Base-by-base conservation (phyloP, 2,888 invertebrate species). In the Ectemnius lituratus region DNA sequence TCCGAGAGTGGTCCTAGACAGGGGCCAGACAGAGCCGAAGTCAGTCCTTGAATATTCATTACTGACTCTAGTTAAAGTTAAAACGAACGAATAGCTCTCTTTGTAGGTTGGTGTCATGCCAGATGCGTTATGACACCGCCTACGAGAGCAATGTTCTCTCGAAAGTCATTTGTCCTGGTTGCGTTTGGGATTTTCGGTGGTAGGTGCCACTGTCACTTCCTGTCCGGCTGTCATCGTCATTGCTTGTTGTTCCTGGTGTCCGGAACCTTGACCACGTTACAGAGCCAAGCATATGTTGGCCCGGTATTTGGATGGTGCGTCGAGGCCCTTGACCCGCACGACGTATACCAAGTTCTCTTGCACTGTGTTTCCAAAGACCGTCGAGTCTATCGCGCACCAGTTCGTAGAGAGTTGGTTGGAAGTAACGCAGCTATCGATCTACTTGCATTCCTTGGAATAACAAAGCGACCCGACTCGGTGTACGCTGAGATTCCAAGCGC, bases 251-350 rank as follows among this genome's bases (percentile, higher is more conserved):
- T 52, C 5, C 52, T 8, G n/a, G 52, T 37, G 52, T 4, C 16
- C 16, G 52, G 16, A 16, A 52, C 52, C 52, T 52, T 52, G 52
- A 52, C 52, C 52, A 52, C n/a, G 3, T 5, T 13, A 1, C 1
- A 14, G 52, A 37, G n/a, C 16, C 11, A 16, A 37, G 37, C 37
- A 52, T 52, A 52, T 4, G 14, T 52, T 37, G 37, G 37, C 37
- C 37, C 37, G 37, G 37, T 37, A 37, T 37, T 37, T 37, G 37
- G 37, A 37, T 20, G 23, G 62, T 49, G 66, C 65, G 27, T 65
- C 64, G 59, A 49, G 67, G 71, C 71, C 67, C 71, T 67, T 67
- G 71, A 71, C 61, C 67, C 66, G 70, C 28, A 20, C 37, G 20
- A 23, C 23, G 23, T 3, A 45, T 62, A 65, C 11, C 20, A 20